A percentile compares a stretch with the other conserved stretches of the same genome.
phyloP scores from a whole-genome alignment of 2,113 vertebrate species.

The Sinocyclocheilus anshuiensis region DNA sequence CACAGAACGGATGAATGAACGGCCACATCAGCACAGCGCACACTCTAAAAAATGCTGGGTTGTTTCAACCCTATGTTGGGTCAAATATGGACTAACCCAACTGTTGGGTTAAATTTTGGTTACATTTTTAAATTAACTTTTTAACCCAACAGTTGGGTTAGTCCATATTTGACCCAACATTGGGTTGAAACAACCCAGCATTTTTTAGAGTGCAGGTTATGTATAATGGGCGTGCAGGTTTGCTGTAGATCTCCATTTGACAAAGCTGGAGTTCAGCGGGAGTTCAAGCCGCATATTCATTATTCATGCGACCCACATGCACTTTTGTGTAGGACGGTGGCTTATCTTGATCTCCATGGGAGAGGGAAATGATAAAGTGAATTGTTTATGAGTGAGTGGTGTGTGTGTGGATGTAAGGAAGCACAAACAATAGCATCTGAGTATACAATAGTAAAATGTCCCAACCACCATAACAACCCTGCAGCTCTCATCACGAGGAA shows the following conservation, averaged over 20 bases:
- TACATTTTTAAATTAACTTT: too few relatives aligned
- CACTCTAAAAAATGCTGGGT: too few relatives aligned
- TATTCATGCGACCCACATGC: constrained; percentile 64
- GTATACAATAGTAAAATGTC: neutral
- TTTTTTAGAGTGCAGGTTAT: too few relatives aligned
- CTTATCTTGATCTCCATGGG: constrained; percentile 25
- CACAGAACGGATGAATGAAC: neutral
- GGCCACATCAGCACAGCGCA: neutral
- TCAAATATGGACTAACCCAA: too few relatives aligned
- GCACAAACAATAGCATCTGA: neutral
- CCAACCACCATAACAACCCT: neutral
- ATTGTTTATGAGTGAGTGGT: neutral
- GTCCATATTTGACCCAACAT: too few relatives aligned
- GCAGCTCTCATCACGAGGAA: neutral
- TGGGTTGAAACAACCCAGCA: too few relatives aligned
- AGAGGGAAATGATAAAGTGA: constrained; percentile 19
- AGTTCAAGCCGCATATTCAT: constrained; percentile 69
- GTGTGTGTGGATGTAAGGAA: neutral
- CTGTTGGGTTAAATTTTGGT: too few relatives aligned
- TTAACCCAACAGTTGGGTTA: too few relatives aligned
- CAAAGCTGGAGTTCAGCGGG: constrained; percentile 68
- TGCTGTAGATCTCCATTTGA: constrained; percentile 62
- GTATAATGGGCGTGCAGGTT: constrained; percentile 59
- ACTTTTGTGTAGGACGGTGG: constrained; percentile 50
- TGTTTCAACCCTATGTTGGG: too few relatives aligned